Base-by-base conservation (phyloP, 2,888 invertebrate genomes). In the Leucoma salicis region DNA sequence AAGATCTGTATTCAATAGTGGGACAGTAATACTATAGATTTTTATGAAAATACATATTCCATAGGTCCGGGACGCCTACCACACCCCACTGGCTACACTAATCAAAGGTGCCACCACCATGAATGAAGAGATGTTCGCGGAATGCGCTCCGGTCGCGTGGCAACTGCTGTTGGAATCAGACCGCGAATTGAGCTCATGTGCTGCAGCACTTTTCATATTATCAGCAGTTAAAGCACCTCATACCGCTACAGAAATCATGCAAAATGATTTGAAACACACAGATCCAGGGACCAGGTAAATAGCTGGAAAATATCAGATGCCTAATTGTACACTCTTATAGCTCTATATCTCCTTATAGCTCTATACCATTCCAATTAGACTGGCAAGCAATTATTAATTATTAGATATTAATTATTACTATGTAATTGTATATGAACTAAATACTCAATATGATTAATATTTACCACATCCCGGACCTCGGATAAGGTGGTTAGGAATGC, bases 111-210 rank as follows among this genome's bases (percentile, higher is more conserved):
- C 97, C 0, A 95, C 96, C 0, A 94, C 97, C 2, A 91, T 99
- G 75, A 91, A 93, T 1, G 97, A 97, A 68, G 97, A 97, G 32
- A 91, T 96, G 62, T 97, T 97, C 65, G 91, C 94, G 2, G 97
- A 97, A 61, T 94, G 97, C 25, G 92, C 99, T 46, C 96, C 97
- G 0, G 95, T 97, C 0, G 96, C 98, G 0, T 99, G 99, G 99
- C 97, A 98, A 69, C 90, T 99, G 12, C 89, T 99, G 3, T 80
- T 99, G 29, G 99, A 99, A 72, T 92, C 94, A n/a, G 98, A 98
- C 72, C 92, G 96, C 57, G 96, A 96, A 76, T 94, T 96, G 6
- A 93, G 95, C 25, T 94, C 96, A 0, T 92, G 95, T 34, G 95
- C 96, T 18, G 97, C 98, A 0, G 95, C 97, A 0, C 88, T 98